Evolutionary conservation across 2,888 invertebrate genomes (phyloP).

Genomic region (Eudasyphora cyanicolor): DNA sequence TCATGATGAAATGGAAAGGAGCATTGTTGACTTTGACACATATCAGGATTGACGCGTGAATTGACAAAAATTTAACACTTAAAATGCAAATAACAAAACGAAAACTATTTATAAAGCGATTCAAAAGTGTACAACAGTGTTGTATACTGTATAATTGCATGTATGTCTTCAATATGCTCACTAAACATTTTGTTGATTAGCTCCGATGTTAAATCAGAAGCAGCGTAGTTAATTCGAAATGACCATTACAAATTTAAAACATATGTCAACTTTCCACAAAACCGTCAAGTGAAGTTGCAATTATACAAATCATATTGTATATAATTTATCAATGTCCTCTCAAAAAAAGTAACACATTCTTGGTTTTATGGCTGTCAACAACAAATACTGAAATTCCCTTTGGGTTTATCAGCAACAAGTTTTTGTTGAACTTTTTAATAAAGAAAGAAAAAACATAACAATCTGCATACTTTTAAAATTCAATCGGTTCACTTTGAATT

Average conservation of each 20-base stretch:
- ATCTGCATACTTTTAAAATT: constrained; percentile 3
- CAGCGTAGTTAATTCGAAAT: not conserved
- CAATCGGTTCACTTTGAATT: not conserved
- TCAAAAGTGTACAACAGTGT: too few species aligned
- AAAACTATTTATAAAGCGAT: too few species aligned
- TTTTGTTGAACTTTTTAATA: not conserved
- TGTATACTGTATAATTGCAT: too few species aligned
- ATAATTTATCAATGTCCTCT: not conserved
- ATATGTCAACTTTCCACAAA: not conserved
- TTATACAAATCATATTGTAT: not conserved
- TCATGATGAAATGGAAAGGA: too few species aligned
- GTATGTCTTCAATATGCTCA: too few species aligned
- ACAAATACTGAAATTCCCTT: not conserved
- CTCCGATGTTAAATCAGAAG: not conserved
- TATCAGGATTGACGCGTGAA: too few species aligned
- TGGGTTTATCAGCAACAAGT: not conserved
- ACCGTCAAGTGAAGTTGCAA: not conserved
- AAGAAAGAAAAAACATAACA: not conserved
- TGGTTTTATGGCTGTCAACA: not conserved
- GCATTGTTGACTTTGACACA: too few species aligned
- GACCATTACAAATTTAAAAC: not conserved
- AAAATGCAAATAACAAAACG: too few species aligned
- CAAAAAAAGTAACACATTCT: not conserved
- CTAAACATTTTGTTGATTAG: too few species aligned
- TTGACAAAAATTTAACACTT: too few species aligned